These are phyloP conservation scores for Scaptomyza caliginosa DNA, from an alignment of 2,888 invertebrate genomes.

Conservation along the genomic window DNA sequence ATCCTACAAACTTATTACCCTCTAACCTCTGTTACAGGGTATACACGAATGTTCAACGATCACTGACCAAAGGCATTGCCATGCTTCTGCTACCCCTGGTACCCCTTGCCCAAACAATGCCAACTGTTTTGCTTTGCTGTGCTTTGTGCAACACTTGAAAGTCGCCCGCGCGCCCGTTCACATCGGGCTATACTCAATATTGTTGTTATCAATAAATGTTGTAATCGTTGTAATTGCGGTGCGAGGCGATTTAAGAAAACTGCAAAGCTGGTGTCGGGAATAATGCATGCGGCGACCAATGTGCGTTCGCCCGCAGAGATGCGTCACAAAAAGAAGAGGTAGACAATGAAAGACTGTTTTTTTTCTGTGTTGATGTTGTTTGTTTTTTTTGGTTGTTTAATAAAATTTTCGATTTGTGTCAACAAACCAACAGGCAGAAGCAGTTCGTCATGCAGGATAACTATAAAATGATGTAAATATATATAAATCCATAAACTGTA, in stretches of 20 bases:
- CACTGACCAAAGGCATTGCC: too few relatives aligned
- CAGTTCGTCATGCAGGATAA: slow-evolving; percentile 80
- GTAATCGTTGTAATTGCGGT: slow-evolving; percentile 27
- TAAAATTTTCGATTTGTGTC: background rate
- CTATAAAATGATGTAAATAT: slow-evolving; percentile 79
- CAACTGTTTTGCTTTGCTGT: background rate
- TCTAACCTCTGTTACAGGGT: background rate
- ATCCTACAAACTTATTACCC: too few relatives aligned
- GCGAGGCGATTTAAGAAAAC: slow-evolving; percentile 45
- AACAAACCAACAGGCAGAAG: slow-evolving; percentile 69
- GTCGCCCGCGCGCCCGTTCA: slow-evolving; percentile 64
- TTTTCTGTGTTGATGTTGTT: background rate
- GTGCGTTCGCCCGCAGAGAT: slow-evolving; percentile 83
- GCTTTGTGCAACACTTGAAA: slow-evolving; percentile 46
- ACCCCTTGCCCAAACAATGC: too few relatives aligned
- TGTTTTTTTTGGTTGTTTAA: slow-evolving; percentile 19
- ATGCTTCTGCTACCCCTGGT: background rate
- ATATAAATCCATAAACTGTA: slow-evolving; percentile 35
- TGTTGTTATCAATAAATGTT: background rate
- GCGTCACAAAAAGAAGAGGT: slow-evolving; percentile 83
- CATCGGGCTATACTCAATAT: slow-evolving; percentile 41
- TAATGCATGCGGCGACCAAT: slow-evolving; percentile 76
- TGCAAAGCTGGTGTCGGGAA: slow-evolving; percentile 74
- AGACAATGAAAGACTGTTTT: slow-evolving; percentile 6
- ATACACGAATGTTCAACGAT: too few relatives aligned